Evolutionary conservation across 2,113 vertebrate genomes (phyloP).

Genomic region (Eulemur rufifrons): DNA sequence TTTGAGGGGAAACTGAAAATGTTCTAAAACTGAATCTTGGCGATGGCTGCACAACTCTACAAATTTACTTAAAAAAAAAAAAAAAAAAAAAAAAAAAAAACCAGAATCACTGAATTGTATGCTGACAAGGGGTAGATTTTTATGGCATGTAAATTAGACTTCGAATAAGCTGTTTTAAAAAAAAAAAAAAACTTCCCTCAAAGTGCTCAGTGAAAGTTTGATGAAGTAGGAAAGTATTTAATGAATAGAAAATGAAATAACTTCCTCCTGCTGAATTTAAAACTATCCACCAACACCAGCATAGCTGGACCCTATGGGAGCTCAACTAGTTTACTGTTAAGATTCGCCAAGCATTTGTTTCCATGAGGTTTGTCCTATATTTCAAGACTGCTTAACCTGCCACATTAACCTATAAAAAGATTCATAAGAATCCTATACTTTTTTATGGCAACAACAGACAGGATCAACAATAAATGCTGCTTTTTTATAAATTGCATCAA

Average conservation of each 20-base stretch:
- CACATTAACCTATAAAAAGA: not conserved
- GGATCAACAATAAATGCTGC: not conserved
- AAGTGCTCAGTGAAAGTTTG: not conserved
- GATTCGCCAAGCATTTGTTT: not conserved
- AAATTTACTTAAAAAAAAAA: not conserved
- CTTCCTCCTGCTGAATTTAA: not conserved
- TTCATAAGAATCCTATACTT: not conserved
- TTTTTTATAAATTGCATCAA: not conserved
- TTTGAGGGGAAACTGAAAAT: not conserved
- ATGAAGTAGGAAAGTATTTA: not conserved
- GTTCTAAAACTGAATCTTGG: not conserved
- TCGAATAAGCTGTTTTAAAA: not conserved
- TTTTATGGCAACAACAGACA: not conserved
- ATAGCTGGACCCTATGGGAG: not conserved
- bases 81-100: not conserved
- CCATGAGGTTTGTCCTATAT: not conserved
- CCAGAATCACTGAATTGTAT: not conserved
- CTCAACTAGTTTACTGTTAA: not conserved
- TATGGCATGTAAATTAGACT: not conserved
- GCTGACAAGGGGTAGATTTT: not conserved
- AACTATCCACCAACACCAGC: not conserved
- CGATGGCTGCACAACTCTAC: not conserved
- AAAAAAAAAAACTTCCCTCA: not conserved
- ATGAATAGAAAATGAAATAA: not conserved
- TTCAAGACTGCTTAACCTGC: slow-evolving; percentile 19